Base-by-base conservation (phyloP, 2,888 invertebrate species). In the Drosophila lutescens region DNA sequence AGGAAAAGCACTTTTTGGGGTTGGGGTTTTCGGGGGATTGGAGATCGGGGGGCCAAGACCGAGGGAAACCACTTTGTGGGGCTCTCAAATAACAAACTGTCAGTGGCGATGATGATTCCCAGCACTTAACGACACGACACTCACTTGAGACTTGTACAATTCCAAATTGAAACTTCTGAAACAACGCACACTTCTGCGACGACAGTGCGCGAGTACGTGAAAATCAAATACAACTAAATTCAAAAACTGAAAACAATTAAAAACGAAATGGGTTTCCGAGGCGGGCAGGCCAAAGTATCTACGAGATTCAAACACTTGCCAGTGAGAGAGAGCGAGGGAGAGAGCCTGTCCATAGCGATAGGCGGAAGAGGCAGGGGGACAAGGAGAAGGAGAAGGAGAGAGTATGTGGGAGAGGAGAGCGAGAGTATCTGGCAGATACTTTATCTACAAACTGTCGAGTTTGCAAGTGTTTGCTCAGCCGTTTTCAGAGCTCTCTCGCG, bases 221-320 rank as follows among this genome's bases (percentile, higher is more conserved):
- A 85, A 88, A 85, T 85, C 87, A 86, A 79, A 88, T 84, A 80
- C 84, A 84, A 84, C 87, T 86, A 80, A 88, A 75, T 84, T 84
- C 74, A 56, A 86, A 87, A 84, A 84, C 86, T 78, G 80, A 79
- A 88, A 88, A 85, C 87, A 85, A 88, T 85, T 88, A 83, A 86
- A 79, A 78, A 77, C 76, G 80, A 88, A 88, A 83, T 76, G 85
- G 75, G 74, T 81, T 84, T 84, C 72, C 61, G 81, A 74, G 78
- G 74, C 44, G 40, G 20, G 20, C 43, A 55, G 41, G 43, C 50
- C 20, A 62, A 63, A 80, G 84, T 84, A 72, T 81, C 86, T 84
- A 76, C 65, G 72, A 76, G 65, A 74, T 87, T 82, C 66, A 87
- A 81, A 78, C 61, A 79, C 63, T 75, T 61, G 65, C 41, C 17